Evolutionary conservation across 2,113 vertebrate genomes (phyloP).

Genomic region (Mobula birostris): DNA sequence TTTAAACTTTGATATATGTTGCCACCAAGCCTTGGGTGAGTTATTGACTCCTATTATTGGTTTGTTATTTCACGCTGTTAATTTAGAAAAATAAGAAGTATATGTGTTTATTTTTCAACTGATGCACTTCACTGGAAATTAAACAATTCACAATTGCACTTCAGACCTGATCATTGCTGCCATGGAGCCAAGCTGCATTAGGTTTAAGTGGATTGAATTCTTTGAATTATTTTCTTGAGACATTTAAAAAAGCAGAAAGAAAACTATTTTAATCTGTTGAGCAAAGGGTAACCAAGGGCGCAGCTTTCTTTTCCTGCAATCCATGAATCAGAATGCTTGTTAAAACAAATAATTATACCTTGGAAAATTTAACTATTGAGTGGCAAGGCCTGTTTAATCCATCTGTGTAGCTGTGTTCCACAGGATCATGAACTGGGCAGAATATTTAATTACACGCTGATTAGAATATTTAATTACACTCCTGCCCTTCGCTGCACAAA

Average conservation of each 20-base stretch:
- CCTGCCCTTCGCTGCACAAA: neutral
- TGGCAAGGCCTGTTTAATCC: neutral
- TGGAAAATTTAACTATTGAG: neutral
- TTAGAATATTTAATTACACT: neutral
- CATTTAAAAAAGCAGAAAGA: neutral
- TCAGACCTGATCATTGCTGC: neutral
- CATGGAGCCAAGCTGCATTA: neutral
- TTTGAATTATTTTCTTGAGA: neutral
- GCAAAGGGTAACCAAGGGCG: neutral
- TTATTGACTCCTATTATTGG: neutral
- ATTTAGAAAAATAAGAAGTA: neutral
- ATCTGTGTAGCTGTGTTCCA: slow-evolving; percentile 10
- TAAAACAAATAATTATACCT: slow-evolving; percentile 1
- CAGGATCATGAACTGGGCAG: neutral
- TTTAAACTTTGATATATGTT: neutral
- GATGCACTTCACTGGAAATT: neutral
- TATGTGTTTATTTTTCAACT: slow-evolving; percentile 1
- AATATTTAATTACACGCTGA: neutral
- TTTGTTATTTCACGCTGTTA: slow-evolving; percentile 13
- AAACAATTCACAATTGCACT: neutral
- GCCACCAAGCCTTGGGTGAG: neutral
- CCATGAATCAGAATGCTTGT: slow-evolving; percentile 19
- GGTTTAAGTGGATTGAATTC: neutral
- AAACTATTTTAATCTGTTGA: slow-evolving; percentile 1
- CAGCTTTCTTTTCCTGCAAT: neutral